Evolutionary conservation across 2,113 vertebrate species (phyloP).

Genomic region (Mormyrus iriodes): DNA sequence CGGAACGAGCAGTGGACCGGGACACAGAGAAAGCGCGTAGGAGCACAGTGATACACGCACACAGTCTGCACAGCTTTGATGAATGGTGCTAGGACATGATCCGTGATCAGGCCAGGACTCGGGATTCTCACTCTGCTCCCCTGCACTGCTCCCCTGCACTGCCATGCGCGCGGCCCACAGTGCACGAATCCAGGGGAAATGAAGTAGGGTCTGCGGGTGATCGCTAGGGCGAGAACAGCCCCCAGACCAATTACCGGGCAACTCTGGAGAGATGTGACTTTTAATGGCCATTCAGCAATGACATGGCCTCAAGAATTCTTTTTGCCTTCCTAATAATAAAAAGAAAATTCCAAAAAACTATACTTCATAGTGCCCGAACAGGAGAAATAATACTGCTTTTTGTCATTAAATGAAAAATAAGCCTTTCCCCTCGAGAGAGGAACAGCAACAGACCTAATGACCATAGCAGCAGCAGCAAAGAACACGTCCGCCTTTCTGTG

Average conservation of each 20-base stretch:
- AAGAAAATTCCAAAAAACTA: constrained; percentile 32
- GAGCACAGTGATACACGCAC: constrained; percentile 9
- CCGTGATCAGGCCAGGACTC: constrained; percentile 57
- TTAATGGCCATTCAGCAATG: constrained; percentile 34
- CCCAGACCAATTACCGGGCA: constrained; percentile 37
- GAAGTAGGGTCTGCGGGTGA: constrained; percentile 26
- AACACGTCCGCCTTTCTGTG: constrained; percentile 20
- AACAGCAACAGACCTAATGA: neutral
- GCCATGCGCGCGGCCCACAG: neutral
- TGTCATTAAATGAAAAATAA: constrained; percentile 20
- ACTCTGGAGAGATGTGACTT: constrained; percentile 29
- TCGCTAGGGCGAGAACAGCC: constrained; percentile 28
- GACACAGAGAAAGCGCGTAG: neutral
- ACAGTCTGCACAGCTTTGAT: constrained; percentile 25
- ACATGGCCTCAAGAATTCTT: constrained; percentile 27
- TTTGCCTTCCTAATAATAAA: constrained; percentile 37
- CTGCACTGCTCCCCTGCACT: neutral
- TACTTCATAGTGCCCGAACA: constrained; percentile 13
- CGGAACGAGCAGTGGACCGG: neutral
- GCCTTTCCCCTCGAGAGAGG: constrained; percentile 15
- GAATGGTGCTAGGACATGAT: constrained; percentile 31
- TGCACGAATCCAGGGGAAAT: neutral
- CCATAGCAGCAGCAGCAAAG: constrained; percentile 8
- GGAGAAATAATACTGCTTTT: constrained; percentile 7
- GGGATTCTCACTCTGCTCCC: constrained; percentile 13